Evolutionary conservation across 2,797 vertebrate genomes (phyloP).

Genomic region (Miichthys miiuy): DNA sequence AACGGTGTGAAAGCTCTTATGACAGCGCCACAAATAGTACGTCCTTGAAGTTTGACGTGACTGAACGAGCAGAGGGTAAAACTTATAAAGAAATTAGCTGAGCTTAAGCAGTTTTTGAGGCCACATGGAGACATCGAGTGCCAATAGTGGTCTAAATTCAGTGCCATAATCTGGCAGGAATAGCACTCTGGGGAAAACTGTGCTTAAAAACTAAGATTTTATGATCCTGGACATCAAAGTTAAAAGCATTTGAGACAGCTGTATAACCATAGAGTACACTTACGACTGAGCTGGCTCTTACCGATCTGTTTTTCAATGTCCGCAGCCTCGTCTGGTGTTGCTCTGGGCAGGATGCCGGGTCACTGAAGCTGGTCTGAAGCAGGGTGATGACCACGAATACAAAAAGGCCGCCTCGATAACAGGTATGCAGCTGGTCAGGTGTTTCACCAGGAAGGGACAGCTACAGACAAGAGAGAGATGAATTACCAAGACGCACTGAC

Average conservation of each 20-base stretch:
- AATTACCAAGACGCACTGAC: neutral
- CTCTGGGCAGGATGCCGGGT: slow-evolving; percentile 95
- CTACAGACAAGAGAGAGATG: slow-evolving; percentile 70
- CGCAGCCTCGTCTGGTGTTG: slow-evolving; percentile 93
- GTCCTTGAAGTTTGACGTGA: slow-evolving; percentile 30
- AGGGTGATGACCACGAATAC: slow-evolving; percentile 94
- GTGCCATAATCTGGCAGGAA: neutral
- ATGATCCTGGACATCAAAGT: neutral
- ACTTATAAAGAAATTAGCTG: slow-evolving; percentile 6
- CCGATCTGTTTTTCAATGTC: slow-evolving; percentile 94
- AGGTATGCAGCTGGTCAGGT: slow-evolving; percentile 93
- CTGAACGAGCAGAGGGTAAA: slow-evolving; percentile 13
- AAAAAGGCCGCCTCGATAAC: slow-evolving; percentile 91
- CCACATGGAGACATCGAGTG: neutral
- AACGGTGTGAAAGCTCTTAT: slow-evolving; percentile 8
- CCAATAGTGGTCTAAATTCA: neutral
- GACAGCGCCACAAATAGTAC: slow-evolving; percentile 30
- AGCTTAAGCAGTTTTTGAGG: slow-evolving; percentile 3
- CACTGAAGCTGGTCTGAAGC: slow-evolving; percentile 95
- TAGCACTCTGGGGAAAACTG: too few relatives aligned
- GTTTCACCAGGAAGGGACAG: slow-evolving; percentile 93
- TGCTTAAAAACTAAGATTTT: neutral
- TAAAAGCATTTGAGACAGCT: neutral
- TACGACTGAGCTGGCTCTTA: slow-evolving; percentile 64
- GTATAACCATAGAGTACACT: neutral